phyloP scores from a whole-genome alignment of 2,888 invertebrate species.

The Macrosiphum euphorbiae region DNA sequence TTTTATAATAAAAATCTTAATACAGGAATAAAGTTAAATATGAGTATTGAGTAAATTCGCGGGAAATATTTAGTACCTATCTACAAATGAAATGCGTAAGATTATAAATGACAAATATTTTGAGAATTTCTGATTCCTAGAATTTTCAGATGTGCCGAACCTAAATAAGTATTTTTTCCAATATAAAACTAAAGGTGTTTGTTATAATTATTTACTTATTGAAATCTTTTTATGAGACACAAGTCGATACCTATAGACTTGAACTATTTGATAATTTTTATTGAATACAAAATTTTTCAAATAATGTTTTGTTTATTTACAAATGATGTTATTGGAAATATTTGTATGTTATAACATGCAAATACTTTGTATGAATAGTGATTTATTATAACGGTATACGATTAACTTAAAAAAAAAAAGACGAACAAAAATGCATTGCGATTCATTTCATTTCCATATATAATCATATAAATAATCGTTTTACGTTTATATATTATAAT shows the following conservation, averaged over 20 bases:
- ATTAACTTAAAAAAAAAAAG: background rate
- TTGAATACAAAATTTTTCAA: background rate
- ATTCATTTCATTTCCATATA: background rate
- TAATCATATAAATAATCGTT: background rate
- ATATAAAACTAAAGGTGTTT: background rate
- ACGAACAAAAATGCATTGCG: background rate
- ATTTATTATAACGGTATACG: background rate
- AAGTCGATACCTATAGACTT: background rate
- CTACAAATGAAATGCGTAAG: background rate
- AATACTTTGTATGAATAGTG: background rate
- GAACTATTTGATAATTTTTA: background rate
- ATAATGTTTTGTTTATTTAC: background rate
- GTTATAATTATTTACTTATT: background rate
- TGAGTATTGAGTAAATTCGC: background rate
- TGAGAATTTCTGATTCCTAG: background rate
- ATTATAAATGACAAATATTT: background rate
- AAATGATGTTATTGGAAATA: background rate
- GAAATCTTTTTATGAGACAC: background rate
- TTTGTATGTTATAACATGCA: background rate
- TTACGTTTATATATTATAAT: background rate
- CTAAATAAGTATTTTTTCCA: background rate
- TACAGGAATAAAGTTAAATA: background rate
- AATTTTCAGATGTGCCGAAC: background rate
- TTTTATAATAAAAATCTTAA: background rate
- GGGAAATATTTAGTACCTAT: background rate